Base-by-base conservation (phyloP, 2,113 vertebrate species). In the Entosphenus tridentatus region DNA sequence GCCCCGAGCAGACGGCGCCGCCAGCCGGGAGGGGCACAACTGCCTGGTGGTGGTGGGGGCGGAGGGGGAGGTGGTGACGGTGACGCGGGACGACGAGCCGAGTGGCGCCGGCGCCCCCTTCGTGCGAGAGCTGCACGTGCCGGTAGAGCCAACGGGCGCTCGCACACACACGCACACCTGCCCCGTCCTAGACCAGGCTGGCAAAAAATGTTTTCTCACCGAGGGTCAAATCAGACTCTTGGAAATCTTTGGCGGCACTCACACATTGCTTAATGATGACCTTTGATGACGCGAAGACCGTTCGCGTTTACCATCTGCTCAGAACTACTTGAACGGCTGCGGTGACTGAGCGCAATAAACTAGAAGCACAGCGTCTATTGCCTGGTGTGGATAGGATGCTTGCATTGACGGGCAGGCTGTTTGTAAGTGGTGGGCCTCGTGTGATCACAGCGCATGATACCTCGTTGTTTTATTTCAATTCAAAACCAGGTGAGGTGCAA, bases 1-100 rank as follows among this genome's bases (percentile, higher is more conserved):
- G 62, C 62, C 62, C 62, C 9, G 62, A 21, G 21, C 9, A 10
- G 62, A 65, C n/a, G 62, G 62, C 11, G 62, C 10, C 9, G 39
- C 39, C 39, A 39, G 39, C 39, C 39, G 39, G 39, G 10, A 65
- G 10, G n/a, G 21, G 21, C 62, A n/a, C 10, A 65, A 65, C 62
- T 65, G 62, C 62, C 62, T 65, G 62, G 62, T 65, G 62, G 62
- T 65, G 62, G 62, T 65, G 62, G 62, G 62, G 8, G 21, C 62
- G 21, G n/a, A 21, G 21, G 62, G 62, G 62, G 21, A 65, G 62
- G 62, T 65, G 62, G 62, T 65, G n/a, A 21, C 11, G 21, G n/a
- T 65, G 62, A 65, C 10, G 11, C n/a, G n/a, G 62, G 62, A 21
- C n/a, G 8, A 16, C 10, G 39, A 39, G 39, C 62, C n/a, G 9